Evolutionary conservation across 2,888 invertebrate genomes (phyloP).

Genomic region (Stramonita haemastoma): DNA sequence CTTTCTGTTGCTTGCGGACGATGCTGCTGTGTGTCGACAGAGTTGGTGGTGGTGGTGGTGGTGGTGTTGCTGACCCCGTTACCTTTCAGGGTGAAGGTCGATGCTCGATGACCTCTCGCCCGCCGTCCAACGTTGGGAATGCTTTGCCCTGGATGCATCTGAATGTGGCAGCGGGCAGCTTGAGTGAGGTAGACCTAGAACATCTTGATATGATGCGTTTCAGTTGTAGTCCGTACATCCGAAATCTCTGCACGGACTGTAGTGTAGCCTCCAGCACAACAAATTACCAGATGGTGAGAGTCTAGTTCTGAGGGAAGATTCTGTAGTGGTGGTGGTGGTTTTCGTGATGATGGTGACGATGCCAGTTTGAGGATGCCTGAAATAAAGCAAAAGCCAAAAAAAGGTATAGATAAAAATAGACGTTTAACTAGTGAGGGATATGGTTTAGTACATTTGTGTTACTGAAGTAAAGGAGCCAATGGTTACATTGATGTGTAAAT

Average conservation of each 20-base stretch:
- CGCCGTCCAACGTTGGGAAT: slow-evolving; percentile 39
- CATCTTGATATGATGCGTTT: no score
- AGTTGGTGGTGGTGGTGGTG: neutral
- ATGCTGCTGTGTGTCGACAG: neutral
- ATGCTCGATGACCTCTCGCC: neutral
- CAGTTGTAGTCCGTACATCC: neutral
- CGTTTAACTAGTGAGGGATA: no score
- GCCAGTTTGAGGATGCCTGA: no score
- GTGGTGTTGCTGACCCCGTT: neutral
- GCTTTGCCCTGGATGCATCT: slow-evolving; percentile 22
- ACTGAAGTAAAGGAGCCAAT: no score
- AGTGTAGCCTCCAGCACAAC: neutral
- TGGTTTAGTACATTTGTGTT: no score
- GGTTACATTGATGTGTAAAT: no score
- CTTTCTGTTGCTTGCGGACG: neutral
- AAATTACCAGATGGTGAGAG: neutral
- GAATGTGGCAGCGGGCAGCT: neutral
- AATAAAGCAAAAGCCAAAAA: no score
- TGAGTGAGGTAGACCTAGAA: neutral
- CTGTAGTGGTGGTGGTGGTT: no score
- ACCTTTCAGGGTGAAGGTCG: slow-evolving; percentile 28
- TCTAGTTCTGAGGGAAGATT: no score
- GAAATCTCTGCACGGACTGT: neutral
- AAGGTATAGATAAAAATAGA: no score
- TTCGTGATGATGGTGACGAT: no score